phyloP scores from a whole-genome alignment of 2,888 invertebrate species.

The Mantis religiosa region DNA sequence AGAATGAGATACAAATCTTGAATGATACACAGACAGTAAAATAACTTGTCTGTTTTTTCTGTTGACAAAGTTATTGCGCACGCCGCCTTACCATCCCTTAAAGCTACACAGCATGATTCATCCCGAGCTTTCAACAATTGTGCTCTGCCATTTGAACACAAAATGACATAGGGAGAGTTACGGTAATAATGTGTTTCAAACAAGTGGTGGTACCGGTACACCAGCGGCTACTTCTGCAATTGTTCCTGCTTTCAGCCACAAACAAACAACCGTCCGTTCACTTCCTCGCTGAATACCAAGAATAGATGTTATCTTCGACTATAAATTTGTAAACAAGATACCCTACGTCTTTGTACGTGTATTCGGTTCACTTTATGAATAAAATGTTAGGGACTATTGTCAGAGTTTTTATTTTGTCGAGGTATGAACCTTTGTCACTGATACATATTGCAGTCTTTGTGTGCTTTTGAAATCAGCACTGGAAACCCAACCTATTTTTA shows the following conservation, averaged over 20 bases:
- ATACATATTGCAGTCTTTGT: background rate
- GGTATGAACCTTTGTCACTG: background rate
- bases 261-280: background rate
- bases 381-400: background rate
- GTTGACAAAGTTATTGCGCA: background rate
- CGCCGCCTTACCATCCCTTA: background rate
- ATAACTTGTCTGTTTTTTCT: background rate
- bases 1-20: background rate
- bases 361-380: background rate
- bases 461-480: background rate
- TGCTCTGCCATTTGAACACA: background rate
- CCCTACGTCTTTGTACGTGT: background rate
- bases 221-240: background rate
- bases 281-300: background rate
- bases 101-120: background rate
- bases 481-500: background rate
- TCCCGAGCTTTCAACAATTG: background rate
- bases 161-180: background rate
- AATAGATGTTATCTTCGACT: background rate
- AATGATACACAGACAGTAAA: background rate
- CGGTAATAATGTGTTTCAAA: background rate
- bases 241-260: background rate
- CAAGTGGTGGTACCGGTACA: background rate
- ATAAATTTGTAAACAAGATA: background rate
- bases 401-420: background rate